Percentiles rank a stretch among this genome's conserved stretches.
phyloP scores from a whole-genome alignment of 2,113 vertebrate species.

The Aix galericulata region DNA sequence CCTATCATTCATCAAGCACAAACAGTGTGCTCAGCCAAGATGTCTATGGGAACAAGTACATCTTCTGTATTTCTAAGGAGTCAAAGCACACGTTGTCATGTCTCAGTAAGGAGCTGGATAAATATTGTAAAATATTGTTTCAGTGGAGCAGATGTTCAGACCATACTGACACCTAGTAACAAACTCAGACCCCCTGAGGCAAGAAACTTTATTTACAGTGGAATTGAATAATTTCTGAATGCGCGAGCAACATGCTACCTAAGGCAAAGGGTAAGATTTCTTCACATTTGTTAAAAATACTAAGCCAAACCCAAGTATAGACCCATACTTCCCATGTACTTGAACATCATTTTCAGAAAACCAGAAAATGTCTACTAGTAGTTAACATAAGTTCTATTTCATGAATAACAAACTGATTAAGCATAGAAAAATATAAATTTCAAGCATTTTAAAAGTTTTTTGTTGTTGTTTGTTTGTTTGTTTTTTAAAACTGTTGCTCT shows the following conservation, averaged over 20 bases:
- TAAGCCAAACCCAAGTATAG: not conserved
- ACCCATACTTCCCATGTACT: not conserved
- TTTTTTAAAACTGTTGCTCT: not conserved
- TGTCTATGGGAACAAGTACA: not conserved
- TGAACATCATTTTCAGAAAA: not conserved
- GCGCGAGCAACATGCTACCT: not conserved
- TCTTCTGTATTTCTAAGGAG: not conserved
- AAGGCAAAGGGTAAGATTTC: not conserved
- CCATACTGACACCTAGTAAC: conserved; percentile 36
- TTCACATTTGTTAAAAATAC: not conserved
- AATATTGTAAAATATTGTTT: conserved; percentile 60
- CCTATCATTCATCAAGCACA: not conserved
- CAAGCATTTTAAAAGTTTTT: not conserved
- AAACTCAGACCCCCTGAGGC: not conserved
- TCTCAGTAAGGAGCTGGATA: conserved; percentile 38
- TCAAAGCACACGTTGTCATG: not conserved
- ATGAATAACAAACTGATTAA: not conserved
- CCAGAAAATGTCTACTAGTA: not conserved
- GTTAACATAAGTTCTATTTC: not conserved
- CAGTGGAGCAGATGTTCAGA: conserved; percentile 50
- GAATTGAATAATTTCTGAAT: conserved; percentile 13
- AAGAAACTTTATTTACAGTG: conserved; percentile 18
- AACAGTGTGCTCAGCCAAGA: not conserved
- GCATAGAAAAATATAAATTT: not conserved
- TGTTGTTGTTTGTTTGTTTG: no score